These are phyloP conservation scores for Metopia argyrocephala DNA, from an alignment of 2,888 invertebrate species.

Conservation along the genomic window DNA sequence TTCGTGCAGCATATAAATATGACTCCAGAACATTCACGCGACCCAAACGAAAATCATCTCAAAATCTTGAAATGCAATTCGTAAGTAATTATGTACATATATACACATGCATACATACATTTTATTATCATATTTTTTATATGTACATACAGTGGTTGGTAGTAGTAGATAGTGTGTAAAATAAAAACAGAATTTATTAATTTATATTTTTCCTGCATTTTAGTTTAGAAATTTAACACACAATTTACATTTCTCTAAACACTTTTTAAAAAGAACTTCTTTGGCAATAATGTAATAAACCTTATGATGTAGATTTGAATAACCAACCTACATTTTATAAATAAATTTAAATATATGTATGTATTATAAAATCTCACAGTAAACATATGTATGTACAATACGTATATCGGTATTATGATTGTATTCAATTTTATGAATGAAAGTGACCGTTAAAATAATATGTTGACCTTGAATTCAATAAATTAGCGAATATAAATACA, in stretches of 20 bases:
- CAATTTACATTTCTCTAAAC: no score
- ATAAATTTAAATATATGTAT: no score
- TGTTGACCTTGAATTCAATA: constrained; percentile 45
- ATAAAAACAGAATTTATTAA: no score
- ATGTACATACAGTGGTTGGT: background rate
- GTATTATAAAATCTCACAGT: no score
- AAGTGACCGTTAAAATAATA: constrained; percentile 26
- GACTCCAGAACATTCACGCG: constrained; percentile 78
- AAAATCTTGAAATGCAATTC: constrained; percentile 74
- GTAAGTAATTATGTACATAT: constrained; percentile 68
- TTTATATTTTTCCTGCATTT: no score
- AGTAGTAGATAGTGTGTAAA: no score
- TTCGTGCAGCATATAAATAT: constrained; percentile 73
- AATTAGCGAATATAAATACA: constrained; percentile 15
- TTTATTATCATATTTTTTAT: background rate
- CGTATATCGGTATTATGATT: background rate
- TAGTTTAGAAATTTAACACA: no score
- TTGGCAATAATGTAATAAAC: no score
- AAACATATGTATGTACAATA: background rate
- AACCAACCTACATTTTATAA: no score
- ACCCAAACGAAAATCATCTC: constrained; percentile 75
- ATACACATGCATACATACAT: background rate
- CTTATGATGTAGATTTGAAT: no score
- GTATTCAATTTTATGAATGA: constrained; percentile 25
- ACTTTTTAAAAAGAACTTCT: no score